Conservation (phyloP, 2,888 invertebrate species). For the Clitarchus hookeri region DNA sequence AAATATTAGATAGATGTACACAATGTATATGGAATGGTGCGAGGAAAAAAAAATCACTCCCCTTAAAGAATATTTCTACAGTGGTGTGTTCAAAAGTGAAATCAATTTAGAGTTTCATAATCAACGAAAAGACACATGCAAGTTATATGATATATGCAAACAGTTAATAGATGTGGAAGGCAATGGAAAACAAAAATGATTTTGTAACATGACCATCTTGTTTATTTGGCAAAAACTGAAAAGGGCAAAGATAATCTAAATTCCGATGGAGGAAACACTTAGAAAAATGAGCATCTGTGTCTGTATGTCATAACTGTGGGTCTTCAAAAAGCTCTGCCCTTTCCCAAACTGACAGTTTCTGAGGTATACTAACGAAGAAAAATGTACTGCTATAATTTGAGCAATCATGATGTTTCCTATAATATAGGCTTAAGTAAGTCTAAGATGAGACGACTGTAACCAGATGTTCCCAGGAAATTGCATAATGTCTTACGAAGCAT, state of each 20-base stretch:
- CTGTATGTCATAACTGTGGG: not conserved
- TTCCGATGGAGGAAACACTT: not conserved
- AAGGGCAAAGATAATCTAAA: not conserved
- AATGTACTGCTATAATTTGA: conserved; percentile 21
- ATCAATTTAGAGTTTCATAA: conserved; percentile 16
- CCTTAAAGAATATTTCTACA: not conserved
- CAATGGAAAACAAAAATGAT: not conserved
- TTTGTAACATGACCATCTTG: not conserved
- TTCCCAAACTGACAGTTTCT: conserved; percentile 21
- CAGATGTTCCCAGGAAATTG: conserved; percentile 22
- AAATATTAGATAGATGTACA: conserved; percentile 27
- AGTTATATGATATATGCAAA: conserved; percentile 4
- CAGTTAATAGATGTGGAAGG: not conserved
- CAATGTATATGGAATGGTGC: conserved; percentile 15
- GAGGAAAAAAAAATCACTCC: not conserved
- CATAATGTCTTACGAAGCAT: conserved; percentile 10
- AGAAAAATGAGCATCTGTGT: not conserved
- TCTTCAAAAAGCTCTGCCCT: conserved; percentile 24
- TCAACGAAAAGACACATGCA: conserved; percentile 15
- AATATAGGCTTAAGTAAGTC: conserved; percentile 8
- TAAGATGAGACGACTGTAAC: conserved; percentile 23
- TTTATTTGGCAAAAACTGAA: not conserved
- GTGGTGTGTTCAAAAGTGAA: not conserved
- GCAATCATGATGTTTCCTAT: conserved; percentile 15
- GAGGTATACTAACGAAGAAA: conserved; percentile 17